Evolutionary conservation across 37 sponge, comb jelly and placozoan genomes (phyloP), one percentile per base, ranked within the genome.

Genomic region (Oopsacas minuta): DNA sequence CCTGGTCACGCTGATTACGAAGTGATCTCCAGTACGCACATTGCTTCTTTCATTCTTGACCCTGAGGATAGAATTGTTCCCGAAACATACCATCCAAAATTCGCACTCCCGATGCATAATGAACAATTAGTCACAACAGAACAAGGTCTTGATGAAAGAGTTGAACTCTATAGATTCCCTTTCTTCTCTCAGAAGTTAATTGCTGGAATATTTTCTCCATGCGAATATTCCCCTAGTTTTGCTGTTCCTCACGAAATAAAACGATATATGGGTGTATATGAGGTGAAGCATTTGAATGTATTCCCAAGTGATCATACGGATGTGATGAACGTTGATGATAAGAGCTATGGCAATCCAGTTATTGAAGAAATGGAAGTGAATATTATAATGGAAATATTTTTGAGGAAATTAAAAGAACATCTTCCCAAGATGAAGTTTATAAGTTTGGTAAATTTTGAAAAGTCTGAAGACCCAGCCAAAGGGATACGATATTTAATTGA

Each of bases 231-330:
- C 3, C 75, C 75, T 20, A 61, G 75, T 34, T 61, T 61, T n/a
- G 75, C 75, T 20, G 22, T 61, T 32, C 75, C 75, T n/a, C 75
- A 61, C 22, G 75, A 61, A n/a, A n/a, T 61, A 20, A 61, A 61
- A n/a, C 75, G 75, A n/a, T 61, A 61, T n/a, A 61, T 61, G 75
- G 75, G 75, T 25, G 75, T 61, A 25, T 61, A 61, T 34, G 75
- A 61, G 75, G 75, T 61, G 22, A 61, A 34, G 28, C 75, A 61
- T 10, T n/a, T 61, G 28, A 61, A n/a, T n/a, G 30, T 61, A 32
- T 61, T 32, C 28, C 75, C 75, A 25, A 61, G 28, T n/a, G 75
- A 61, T n/a, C 75, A 61, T 3, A 61, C 75, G 7, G 75, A 61
- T n/a, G 75, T 61, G 5, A 61, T 61, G 75, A 61, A 61, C 28